Base-by-base conservation (phyloP, 2,113 vertebrate genomes). In the Hypocryptadius cinnamomeus region DNA sequence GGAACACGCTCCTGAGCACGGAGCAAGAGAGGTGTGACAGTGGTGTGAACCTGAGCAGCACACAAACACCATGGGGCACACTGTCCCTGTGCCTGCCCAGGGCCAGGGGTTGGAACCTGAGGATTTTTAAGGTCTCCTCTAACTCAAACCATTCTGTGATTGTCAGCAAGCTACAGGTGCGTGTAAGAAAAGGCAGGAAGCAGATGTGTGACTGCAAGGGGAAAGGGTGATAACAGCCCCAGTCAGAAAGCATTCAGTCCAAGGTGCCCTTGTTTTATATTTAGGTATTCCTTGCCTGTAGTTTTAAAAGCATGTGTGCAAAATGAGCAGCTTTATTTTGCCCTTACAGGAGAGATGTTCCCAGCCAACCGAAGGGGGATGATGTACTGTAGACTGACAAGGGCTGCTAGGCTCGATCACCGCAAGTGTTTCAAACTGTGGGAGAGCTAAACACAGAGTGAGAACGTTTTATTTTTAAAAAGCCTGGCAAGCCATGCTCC, bases 391-490 rank as follows among this genome's bases (percentile, higher is more conserved):
- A 94, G 93, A 95, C 94, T 95, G 95, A 97, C 96, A 96, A 95
- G 95, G 85, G 93, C 94, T 93, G 95, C 92, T 93, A 95, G 87
- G 78, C 65, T 96, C 83, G 25, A 91, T 93, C 90, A 82, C 68
- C 54, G 47, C 39, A 80, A 93, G 65, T 92, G 95, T 91, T 95
- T 85, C 92, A 97, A 96, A 97, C 70, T 85, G 92, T 79, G 59
- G 72, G 56, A 92, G 90, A 93, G 86, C 92, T 94, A 93, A 95
- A 93, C 86, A 96, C 87, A 72, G 94, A 97, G 94, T 93, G 95
- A 94, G 91, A 96, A 93, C n/a, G 42, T 85, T 97, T 95, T 96
- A 94, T 94, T 96, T 97, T 95, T 94, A 90, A 95, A 96, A 97
- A 96, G 92, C 83, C 93, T 96, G 95, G 95, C 91, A 96, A 97